Conservation (phyloP, 2,113 vertebrate species). For the Tichodroma muraria region DNA sequence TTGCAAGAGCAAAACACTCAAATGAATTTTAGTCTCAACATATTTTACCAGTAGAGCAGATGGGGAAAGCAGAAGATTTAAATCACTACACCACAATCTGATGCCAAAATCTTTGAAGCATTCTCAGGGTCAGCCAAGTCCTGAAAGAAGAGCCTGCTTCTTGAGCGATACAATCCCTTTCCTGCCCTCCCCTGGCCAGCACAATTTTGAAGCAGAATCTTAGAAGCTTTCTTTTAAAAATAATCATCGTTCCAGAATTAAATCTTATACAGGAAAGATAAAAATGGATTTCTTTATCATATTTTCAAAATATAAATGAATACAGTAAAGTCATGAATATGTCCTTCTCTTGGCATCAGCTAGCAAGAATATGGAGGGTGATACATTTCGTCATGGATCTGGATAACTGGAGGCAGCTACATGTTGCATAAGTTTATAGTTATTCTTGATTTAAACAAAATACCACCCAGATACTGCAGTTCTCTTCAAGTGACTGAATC, state of each 20-base stretch:
- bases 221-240: background rate
- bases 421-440: background rate
- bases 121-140: background rate
- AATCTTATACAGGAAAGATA: background rate
- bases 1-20: background rate
- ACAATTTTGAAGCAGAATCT: background rate
- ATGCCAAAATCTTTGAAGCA: background rate
- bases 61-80: background rate
- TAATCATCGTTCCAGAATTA: background rate
- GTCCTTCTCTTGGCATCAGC: background rate
- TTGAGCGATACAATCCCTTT: background rate
- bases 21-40: background rate
- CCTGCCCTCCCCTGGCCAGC: accelerated
- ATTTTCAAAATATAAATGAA: background rate
- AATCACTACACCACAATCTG: background rate
- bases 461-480: background rate
- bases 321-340: background rate
- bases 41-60: background rate
- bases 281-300: background rate
- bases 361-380: background rate
- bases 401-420: background rate
- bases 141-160: background rate
- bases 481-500: background rate
- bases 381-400: background rate
- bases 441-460: background rate